Evolutionary conservation across 92 coral and sea anemone species (phyloP).

Genomic region (Anthopleura xanthogrammica): DNA sequence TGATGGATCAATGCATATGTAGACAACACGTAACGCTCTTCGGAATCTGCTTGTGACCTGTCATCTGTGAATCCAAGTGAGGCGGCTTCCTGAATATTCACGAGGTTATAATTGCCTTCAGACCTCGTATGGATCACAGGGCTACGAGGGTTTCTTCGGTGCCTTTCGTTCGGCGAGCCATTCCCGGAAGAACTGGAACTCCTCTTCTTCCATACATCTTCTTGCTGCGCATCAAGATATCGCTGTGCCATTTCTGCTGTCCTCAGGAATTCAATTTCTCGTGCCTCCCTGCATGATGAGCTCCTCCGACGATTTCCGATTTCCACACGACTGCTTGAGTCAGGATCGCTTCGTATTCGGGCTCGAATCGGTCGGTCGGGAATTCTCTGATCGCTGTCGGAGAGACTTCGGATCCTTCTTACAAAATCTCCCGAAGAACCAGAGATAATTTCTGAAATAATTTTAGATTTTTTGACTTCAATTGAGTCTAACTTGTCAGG

Average conservation of each 20-base stretch:
- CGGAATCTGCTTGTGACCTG: constrained; percentile 49
- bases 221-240: constrained; percentile 19
- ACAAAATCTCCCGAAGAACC: neutral
- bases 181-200: constrained; percentile 15
- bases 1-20: constrained; percentile 66
- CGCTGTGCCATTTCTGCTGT: constrained; percentile 42
- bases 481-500: neutral
- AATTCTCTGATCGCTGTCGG: constrained; percentile 34
- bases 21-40: constrained; percentile 46
- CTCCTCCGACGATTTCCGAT: constrained; percentile 9
- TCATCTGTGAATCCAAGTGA: constrained; percentile 42
- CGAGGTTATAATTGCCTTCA: constrained; percentile 30
- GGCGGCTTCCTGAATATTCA: constrained; percentile 29
- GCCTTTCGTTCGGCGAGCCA: constrained; percentile 10
- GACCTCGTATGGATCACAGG: constrained; percentile 24
- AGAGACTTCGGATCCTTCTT: constrained; percentile 29
- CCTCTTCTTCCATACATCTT: constrained; percentile 40
- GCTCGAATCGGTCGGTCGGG: constrained; percentile 39
- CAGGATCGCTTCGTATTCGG: constrained; percentile 30
- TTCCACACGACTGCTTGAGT: neutral
- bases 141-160: constrained; percentile 12
- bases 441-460: constrained; percentile 26
- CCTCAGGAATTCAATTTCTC: constrained; percentile 42
- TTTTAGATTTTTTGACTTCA: constrained; percentile 9
- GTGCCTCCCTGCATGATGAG: constrained; percentile 32